phyloP scores from a whole-genome alignment of 2,888 invertebrate species.

The Cephus pulcher region DNA sequence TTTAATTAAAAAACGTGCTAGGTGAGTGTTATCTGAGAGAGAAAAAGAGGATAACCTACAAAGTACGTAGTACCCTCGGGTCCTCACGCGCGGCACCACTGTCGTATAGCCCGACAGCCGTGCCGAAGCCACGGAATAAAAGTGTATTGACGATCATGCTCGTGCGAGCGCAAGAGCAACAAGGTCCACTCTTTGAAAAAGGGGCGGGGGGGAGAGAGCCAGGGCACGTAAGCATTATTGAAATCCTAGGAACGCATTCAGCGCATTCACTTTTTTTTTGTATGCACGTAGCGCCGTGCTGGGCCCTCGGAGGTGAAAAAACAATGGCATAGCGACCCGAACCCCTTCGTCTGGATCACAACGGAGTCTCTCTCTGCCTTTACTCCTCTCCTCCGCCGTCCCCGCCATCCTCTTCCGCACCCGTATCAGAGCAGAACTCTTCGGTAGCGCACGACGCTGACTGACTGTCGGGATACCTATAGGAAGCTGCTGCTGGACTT shows the following conservation, averaged over 20 bases:
- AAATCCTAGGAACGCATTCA: slow-evolving; percentile 28
- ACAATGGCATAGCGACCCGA: slow-evolving; percentile 27
- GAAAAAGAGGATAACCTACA: too few relatives aligned
- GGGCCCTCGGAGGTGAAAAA: slow-evolving; percentile 31
- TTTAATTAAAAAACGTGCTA: too few relatives aligned
- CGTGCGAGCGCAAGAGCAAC: background rate
- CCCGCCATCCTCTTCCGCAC: slow-evolving; percentile 21
- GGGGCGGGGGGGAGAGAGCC: background rate
- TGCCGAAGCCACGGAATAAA: background rate
- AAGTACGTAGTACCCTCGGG: too few relatives aligned
- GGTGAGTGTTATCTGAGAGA: too few relatives aligned
- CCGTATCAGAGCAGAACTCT: slow-evolving; percentile 6
- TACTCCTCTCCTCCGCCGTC: slow-evolving; percentile 25
- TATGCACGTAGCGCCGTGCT: slow-evolving; percentile 13
- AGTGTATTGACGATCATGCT: slow-evolving; percentile 2
- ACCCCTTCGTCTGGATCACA: slow-evolving; percentile 29
- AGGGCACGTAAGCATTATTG: slow-evolving; percentile 22
- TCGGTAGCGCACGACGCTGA: slow-evolving; percentile 20
- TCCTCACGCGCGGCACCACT: too few relatives aligned
- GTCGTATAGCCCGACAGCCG: too few relatives aligned
- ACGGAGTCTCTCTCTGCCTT: slow-evolving; percentile 26
- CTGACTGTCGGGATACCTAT: slow-evolving; percentile 4
- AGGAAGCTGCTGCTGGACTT: slow-evolving; percentile 46
- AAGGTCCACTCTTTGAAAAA: slow-evolving; percentile 14
- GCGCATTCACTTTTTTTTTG: slow-evolving; percentile 12